A percentile compares a stretch with the other conserved stretches of the same genome.
These are phyloP conservation scores for Lasioglossum morio DNA, from an alignment of 2,888 invertebrate species.

Conservation along the genomic window DNA sequence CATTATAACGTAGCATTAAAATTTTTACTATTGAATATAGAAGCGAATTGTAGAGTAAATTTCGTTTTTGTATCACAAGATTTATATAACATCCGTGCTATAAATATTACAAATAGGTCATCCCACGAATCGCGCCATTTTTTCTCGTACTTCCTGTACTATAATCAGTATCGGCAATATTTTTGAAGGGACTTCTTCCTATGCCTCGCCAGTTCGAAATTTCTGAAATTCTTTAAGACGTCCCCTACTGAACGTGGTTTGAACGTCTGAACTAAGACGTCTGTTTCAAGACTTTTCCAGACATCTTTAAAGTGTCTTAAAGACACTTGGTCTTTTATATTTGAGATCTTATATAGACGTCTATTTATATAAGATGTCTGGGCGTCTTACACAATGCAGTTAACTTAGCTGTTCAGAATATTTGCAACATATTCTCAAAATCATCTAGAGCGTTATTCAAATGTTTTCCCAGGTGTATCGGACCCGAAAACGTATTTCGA, in stretches of 20 bases:
- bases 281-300: too few relatives aligned
- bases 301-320: too few relatives aligned
- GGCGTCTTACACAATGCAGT: too few relatives aligned
- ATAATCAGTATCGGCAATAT: background rate
- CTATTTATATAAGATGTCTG: too few relatives aligned
- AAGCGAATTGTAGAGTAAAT: slow-evolving; percentile 9
- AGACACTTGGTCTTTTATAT: too few relatives aligned
- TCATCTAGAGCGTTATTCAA: too few relatives aligned
- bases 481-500: background rate
- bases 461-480: too few relatives aligned
- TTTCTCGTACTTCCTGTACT: background rate
- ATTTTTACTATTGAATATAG: slow-evolving; percentile 1
- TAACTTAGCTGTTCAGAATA: background rate
- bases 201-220: background rate
- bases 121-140: background rate
- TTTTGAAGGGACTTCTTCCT: background rate
- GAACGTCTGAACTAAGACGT: too few relatives aligned
- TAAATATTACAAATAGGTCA: background rate
- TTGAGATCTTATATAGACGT: too few relatives aligned
- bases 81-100: slow-evolving; percentile 7
- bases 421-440: background rate
- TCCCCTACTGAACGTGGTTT: too few relatives aligned
- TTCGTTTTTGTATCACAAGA: slow-evolving; percentile 54
- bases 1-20: background rate
- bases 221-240: background rate